phyloP scores from a whole-genome alignment of 2,113 vertebrate genomes.

The Eubucco bourcierii region DNA sequence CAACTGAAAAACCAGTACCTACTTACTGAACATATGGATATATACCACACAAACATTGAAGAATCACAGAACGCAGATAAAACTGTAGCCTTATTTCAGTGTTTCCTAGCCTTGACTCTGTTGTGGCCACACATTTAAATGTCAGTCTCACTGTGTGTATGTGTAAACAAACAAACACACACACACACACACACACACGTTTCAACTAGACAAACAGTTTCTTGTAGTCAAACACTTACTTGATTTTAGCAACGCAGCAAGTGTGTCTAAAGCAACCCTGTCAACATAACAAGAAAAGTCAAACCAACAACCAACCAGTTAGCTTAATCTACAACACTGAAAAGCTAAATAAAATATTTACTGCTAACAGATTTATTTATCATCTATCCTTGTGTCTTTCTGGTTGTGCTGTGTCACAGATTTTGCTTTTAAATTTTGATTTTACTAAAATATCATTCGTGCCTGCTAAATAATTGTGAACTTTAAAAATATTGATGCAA shows the following conservation, averaged over 20 bases:
- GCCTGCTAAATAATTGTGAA: neutral
- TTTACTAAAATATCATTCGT: neutral
- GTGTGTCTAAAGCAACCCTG: slow-evolving; percentile 96
- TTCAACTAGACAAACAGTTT: slow-evolving; percentile 24
- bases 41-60: neutral
- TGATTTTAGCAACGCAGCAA: slow-evolving; percentile 96
- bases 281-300: slow-evolving; percentile 77
- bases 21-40: neutral
- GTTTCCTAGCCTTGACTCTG: neutral
- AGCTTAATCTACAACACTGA: slow-evolving; percentile 63
- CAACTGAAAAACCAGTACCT: neutral
- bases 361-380: slow-evolving; percentile 15
- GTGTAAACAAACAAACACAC: neutral
- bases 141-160: neutral
- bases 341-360: slow-evolving; percentile 42
- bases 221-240: slow-evolving; percentile 86
- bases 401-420: neutral
- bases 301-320: slow-evolving; percentile 70
- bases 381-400: neutral
- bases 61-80: neutral
- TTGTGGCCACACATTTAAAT: neutral
- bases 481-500: neutral
- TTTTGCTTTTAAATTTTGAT: neutral
- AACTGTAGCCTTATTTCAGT: neutral
- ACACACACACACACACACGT: neutral